Evolutionary conservation across 1,140 invertebrate genomes (phyloP), one percentile per base, ranked within the genome.

Genomic region (Micrasema longulum): DNA sequence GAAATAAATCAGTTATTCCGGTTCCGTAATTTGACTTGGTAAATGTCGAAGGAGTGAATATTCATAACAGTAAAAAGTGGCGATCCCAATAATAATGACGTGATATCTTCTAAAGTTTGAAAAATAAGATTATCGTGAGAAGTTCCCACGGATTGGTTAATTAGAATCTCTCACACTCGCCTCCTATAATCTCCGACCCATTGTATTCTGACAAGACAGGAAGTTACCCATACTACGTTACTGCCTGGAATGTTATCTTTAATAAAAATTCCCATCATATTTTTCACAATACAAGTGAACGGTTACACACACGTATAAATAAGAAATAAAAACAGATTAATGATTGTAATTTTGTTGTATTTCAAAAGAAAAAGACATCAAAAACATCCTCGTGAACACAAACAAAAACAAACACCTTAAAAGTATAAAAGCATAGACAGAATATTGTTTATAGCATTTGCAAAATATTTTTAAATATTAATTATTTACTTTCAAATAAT

Each of bases 151-250:
- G 62, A 18, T 55, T 36, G 66, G 57, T 69, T 75, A 75, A 75
- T 75, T 75, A 75, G 69, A 75, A 75, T 72, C 70, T 72, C 74
- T 72, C 60, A 69, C 73, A 75, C 73, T 75, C 71, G 73, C 65
- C 64, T 63, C 69, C 35, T 43, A 66, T 75, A 65, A 64, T 64
- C 73, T 69, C 41, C 63, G 47, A 36, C 66, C 70, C 68, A 75
- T 75, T 75, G 74, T 75, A 31, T 60, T 70, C 74, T 26, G 35
- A 45, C 70, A 57, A 72, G 70, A 70, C 74, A 75, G 74, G 74
- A 75, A 75, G 74, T 75, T 55, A 53, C 48, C 69, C 52, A 31
- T 72, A 64, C 73, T 71, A 75, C 71, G 65, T 72, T 48, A 60
- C 47, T 43, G 47, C 45, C 43, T 43, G 74, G 74, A 75, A 75